Evolutionary conservation across 2,113 vertebrate species (phyloP), one percentile per base, ranked within the genome.

Genomic region (Sturnus vulgaris): DNA sequence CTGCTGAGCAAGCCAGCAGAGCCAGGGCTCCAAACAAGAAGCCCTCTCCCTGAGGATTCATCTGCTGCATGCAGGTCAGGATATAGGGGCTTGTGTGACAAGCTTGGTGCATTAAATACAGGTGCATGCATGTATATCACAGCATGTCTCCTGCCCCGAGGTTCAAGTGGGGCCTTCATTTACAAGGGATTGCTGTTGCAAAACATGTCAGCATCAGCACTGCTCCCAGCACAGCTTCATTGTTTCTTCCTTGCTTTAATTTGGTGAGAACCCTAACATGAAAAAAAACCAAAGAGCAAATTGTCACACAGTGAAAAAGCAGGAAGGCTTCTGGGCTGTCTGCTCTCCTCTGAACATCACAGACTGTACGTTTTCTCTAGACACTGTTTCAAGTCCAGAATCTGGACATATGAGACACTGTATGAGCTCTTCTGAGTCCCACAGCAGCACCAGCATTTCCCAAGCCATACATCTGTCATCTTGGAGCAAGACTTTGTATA

Each of bases 371-470:
- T 56, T 83, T 81, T 37, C 40, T 89, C 55, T n/a, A 57, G 55
- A 49, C 6, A 0, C 47, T 60, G 4, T 60, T 91, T 69, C 27
- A 80, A 47, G 53, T 35, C 56, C 73, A 37, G 37, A 33, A 12
- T 57, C 56, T 40, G 24, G 12, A 30, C 16, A 0, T 0, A 8
- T 1, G 0, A 22, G 10, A n/a, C 17, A 23, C 7, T 27, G 31
- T 12, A 30, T 0, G 2, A 55, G 31, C 24, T 60, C 25, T 42
- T 39, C 42, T 0, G 0, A 61, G 44, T 33, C 33, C 44, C 47
- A 15, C 4, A 2, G 25, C 30, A 70, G 66, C 39, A 49, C 25
- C 5, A 1, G 46, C 44, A n/a, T 2, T 35, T 70, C 55, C 59
- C 52, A 28, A 61, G 24, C 7, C 22, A 5, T 31, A 18, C 18